Evolutionary conservation across 2,888 invertebrate genomes (phyloP), one percentile per base, ranked within the genome.

Genomic region (Dexiosoma caninum): DNA sequence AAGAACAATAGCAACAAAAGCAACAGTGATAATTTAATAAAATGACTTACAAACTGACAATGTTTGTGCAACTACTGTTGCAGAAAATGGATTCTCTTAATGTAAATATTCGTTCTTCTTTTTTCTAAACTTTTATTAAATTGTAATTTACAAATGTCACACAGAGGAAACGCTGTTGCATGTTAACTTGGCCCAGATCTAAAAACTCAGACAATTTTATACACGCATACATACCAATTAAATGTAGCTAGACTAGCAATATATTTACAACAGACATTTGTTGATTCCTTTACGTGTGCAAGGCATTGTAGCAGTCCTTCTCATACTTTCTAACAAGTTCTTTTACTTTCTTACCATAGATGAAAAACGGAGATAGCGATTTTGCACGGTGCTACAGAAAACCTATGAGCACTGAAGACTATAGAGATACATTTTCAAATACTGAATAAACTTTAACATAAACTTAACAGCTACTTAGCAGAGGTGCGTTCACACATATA

Each of bases 71-170:
- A 21, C 37, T 57, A 32, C 37, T 66, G 74, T 57, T 40, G 46
- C 57, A 60, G 35, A 35, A 37, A n/a, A 10, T 7, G 35, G 23
- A 37, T 37, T 19, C 27, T 74, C 14, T 27, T 57, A 37, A 49
- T 66, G 35, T 32, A 53, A 23, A 30, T 42, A 16, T 66, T 57
- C 3, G 9, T 37, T 46, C 10, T 5, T 16, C 35, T 70, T 37
- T 46, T n/a, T 5, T 16, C 35, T 70, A 16, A 14, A 14, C 44
- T 55, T 69, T 23, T 72, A 76, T 72, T 76, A 49, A 69, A 77
- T 62, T 72, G 51, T 67, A 77, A 57, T 77, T 69, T 76, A 62
- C 67, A 69, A 72, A 80, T 57, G 80, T 67, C 71, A 76, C 49
- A 67, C 9, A 51, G 40, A 35, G 27, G 37, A 60, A 46, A 76